These are phyloP conservation scores for Drosophila albomicans DNA, from an alignment of 1,140 invertebrate species.

Conservation along the genomic window DNA sequence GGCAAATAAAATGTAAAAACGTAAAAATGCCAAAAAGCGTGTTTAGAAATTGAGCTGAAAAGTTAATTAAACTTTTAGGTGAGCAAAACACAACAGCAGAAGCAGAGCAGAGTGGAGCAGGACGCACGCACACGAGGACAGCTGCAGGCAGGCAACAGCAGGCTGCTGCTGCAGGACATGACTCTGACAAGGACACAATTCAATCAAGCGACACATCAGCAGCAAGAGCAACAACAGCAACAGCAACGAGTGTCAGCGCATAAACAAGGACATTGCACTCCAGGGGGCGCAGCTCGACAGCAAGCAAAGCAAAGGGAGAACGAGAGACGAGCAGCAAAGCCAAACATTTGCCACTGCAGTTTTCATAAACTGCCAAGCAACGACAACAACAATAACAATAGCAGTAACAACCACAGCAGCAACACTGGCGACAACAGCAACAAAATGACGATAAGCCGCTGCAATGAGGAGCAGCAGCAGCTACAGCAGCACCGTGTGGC, in stretches of 20 bases:
- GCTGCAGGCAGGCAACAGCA: conserved; percentile 4
- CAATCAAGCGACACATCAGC: conserved; percentile 69
- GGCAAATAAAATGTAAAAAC: conserved; percentile 14
- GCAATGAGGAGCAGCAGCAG: conserved; percentile 32
- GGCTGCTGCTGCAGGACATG: conserved; percentile 48
- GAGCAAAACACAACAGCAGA: not conserved
- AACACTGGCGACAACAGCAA: conserved; percentile 69
- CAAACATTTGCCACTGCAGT: conserved; percentile 74
- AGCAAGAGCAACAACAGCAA: conserved; percentile 19
- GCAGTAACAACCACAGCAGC: conserved; percentile 17
- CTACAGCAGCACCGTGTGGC: conserved; percentile 55
- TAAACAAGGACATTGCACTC: conserved; percentile 83
- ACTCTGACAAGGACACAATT: conserved; percentile 76
- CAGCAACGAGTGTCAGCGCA: conserved; percentile 63
- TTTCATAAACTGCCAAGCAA: conserved; percentile 75
- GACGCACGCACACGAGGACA: not conserved
- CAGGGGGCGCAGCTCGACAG: conserved; percentile 57
- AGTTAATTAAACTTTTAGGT: conserved; percentile 76
- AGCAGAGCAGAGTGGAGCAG: not conserved
- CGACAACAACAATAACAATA: conserved; percentile 32
- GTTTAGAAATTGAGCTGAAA: conserved; percentile 72
- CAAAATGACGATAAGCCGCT: conserved; percentile 72
- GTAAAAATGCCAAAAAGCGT: conserved; percentile 18
- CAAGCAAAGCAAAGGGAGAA: conserved; percentile 3
- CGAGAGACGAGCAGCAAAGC: conserved; percentile 25